Base-by-base conservation (phyloP, 2,888 invertebrate genomes). In the Chironomus tentans region DNA sequence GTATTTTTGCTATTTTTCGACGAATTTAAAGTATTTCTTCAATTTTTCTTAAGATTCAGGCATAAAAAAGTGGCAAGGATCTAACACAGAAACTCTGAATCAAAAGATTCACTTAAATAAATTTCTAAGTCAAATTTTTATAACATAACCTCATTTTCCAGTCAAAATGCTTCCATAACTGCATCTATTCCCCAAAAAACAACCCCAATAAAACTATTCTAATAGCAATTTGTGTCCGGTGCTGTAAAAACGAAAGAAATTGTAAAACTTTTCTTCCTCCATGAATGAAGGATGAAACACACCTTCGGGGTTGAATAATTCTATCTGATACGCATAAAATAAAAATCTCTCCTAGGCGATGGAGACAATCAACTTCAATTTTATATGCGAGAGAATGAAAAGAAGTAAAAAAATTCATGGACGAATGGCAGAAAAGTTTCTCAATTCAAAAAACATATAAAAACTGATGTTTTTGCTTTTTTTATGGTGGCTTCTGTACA, bases 361-460 rank as follows among this genome's bases (percentile, higher is more conserved):
- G 56, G 56, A 56, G 56, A 56, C 56, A 56, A 56, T 56, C 56
- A 56, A 56, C 38, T 38, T 38, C 38, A 38, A 38, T 38, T 38
- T 38, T 38, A 38, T 38, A 38, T 38, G 7, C 7, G 10, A 38
- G 10, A 2, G 10, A 38, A 38, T 38, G 38, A 10, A 38, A 38
- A 38, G 38, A 38, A 38, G 38, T 38, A 38, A 38, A 38, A 56
- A 7, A 56, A 18, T 56, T 56, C 56, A 56, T 56, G 56, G 56
- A 56, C 56, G 56, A 56, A 15, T 18, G 18, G 56, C 10, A 69
- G 13, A 62, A 72, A 72, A 72, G 62, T 72, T 72, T 72, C 62
- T 46, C 38, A 72, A 72, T 72, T 61, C 38, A 15, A 38, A 13
- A 61, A 28, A 72, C 72, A 72, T 72, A 72, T 28, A 68, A 65